Evolutionary conservation across 2,797 vertebrate genomes (phyloP).

Genomic region (Vultur gryphus): DNA sequence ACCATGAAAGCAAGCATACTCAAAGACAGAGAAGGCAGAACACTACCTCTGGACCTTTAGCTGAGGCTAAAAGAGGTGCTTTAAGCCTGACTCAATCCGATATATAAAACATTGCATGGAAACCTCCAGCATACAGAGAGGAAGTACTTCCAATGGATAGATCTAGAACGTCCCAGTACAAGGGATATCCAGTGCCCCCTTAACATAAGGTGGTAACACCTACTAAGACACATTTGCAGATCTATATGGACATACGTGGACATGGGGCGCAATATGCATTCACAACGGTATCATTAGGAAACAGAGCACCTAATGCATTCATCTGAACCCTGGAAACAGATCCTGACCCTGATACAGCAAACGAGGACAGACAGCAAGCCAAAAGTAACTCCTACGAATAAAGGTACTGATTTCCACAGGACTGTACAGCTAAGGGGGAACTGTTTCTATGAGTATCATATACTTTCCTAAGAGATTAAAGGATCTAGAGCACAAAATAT

Average conservation of each 20-base stretch:
- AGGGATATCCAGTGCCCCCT: background rate
- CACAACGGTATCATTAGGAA: background rate
- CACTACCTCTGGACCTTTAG: background rate
- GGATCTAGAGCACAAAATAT: background rate
- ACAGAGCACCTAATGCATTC: background rate
- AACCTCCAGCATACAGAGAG: background rate
- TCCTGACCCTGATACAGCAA: background rate
- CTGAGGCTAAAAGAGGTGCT: background rate
- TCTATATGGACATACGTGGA: background rate
- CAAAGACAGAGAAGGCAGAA: background rate
- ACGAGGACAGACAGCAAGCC: background rate
- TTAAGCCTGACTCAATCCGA: background rate
- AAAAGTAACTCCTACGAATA: background rate
- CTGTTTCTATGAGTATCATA: background rate
- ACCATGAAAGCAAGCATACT: background rate
- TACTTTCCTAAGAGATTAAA: background rate
- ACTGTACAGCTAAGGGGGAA: background rate
- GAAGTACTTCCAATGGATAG: background rate
- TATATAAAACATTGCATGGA: background rate
- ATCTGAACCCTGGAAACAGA: background rate
- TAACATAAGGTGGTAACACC: background rate
- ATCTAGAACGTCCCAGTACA: background rate
- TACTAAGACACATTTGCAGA: background rate
- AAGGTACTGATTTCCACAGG: background rate
- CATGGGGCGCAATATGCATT: background rate